phyloP scores from a whole-genome alignment of 1,140 invertebrate species.

The Micrasema minimum region DNA sequence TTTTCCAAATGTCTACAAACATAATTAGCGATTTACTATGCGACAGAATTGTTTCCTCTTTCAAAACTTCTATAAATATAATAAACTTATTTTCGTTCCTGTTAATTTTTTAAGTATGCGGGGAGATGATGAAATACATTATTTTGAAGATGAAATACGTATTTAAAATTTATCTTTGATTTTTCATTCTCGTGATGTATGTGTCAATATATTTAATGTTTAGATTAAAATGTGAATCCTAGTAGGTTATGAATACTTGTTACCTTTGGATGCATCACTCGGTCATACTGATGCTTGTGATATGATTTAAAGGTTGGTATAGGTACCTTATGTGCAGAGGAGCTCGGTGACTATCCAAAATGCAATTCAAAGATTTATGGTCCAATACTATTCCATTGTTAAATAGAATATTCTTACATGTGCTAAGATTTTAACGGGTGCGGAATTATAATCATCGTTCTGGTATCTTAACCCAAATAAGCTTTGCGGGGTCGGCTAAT shows the following conservation, averaged over 20 bases:
- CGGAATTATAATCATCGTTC: slow-evolving; percentile 7
- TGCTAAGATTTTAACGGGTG: not conserved
- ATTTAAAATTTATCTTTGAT: no score
- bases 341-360: slow-evolving; percentile 7
- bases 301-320: slow-evolving; percentile 22
- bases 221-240: slow-evolving; percentile 51
- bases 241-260: slow-evolving; percentile 29
- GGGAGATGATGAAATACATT: not conserved
- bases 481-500: slow-evolving; percentile 21
- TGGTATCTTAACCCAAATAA: slow-evolving; percentile 20
- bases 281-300: slow-evolving; percentile 28
- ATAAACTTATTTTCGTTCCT: not conserved
- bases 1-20: no score
- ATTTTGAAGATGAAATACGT: no score
- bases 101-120: slow-evolving; percentile 8
- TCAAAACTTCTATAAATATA: not conserved
- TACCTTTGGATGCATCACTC: slow-evolving; percentile 23
- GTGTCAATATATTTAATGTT: slow-evolving; percentile 33
- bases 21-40: no score
- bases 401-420: slow-evolving; percentile 11
- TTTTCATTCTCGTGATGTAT: slow-evolving; percentile 1
- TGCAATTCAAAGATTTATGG: slow-evolving; percentile 25
- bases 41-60: no score
- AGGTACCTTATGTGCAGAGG: slow-evolving; percentile 14
- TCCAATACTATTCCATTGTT: slow-evolving; percentile 31